phyloP scores from a whole-genome alignment of 2,113 vertebrate species.

The Myrmecobius fasciatus region DNA sequence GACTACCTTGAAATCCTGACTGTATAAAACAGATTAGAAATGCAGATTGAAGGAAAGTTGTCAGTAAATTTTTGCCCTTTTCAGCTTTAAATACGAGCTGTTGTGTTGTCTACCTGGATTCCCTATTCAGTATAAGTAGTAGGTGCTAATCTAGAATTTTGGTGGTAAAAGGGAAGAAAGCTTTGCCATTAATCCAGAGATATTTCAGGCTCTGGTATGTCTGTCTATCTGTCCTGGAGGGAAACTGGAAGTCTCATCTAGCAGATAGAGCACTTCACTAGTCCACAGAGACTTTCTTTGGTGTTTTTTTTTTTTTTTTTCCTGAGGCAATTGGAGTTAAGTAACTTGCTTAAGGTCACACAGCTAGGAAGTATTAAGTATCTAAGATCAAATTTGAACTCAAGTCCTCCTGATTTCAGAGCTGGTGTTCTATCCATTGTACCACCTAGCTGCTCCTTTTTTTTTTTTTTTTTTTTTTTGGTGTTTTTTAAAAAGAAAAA shows the following conservation, averaged over 20 bases:
- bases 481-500: no score
- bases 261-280: background rate
- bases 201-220: constrained; percentile 42
- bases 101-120: background rate
- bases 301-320: background rate
- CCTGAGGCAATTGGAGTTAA: no score
- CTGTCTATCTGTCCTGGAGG: background rate
- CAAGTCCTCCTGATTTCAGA: no score
- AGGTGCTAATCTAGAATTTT: background rate
- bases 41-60: background rate
- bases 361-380: no score
- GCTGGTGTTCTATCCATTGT: no score
- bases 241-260: background rate
- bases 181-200: constrained; percentile 38
- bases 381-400: no score
- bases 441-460: no score
- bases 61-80: constrained; percentile 33
- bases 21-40: constrained; percentile 16
- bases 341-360: no score
- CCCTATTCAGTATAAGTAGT: background rate
- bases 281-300: background rate
- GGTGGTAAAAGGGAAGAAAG: no score
- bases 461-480: no score
- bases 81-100: constrained; percentile 7
- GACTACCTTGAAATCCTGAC: constrained; percentile 20